A percentile compares a stretch with the other conserved stretches of the same genome.
Conservation (phyloP, 2,888 invertebrate genomes). For the Apotomis turbidana region DNA sequence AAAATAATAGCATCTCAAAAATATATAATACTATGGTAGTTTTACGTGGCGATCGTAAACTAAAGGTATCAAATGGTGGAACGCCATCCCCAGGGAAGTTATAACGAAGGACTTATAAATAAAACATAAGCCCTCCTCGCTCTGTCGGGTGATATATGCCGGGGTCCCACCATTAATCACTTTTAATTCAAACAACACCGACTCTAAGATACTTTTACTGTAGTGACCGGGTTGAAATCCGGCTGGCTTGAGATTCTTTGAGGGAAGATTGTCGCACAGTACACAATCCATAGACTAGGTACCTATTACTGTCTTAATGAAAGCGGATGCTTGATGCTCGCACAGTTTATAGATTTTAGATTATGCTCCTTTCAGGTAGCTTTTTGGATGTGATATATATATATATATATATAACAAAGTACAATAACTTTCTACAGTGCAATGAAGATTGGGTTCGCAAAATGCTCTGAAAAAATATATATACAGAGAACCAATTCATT, state of each 20-base stretch:
- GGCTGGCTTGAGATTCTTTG: background rate
- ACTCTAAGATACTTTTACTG: constrained; percentile 28
- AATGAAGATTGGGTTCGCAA: too few species aligned
- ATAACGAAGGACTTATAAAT: constrained; percentile 21
- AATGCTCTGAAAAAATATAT: too few species aligned
- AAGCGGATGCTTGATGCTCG: too few species aligned
- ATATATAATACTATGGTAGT: background rate
- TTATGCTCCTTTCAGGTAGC: too few species aligned
- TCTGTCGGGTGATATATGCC: constrained; percentile 56
- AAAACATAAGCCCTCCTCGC: constrained; percentile 40
- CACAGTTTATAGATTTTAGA: too few species aligned
- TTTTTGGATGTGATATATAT: too few species aligned
- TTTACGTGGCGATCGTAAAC: background rate
- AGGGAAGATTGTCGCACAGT: background rate
- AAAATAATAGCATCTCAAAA: background rate
- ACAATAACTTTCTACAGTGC: too few species aligned
- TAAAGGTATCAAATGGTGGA: background rate
- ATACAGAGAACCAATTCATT: too few species aligned
- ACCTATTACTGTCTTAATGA: too few species aligned
- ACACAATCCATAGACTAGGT: background rate
- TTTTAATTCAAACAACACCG: constrained; percentile 45
- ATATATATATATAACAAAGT: too few species aligned
- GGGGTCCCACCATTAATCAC: constrained; percentile 49
- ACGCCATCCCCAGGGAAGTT: background rate
- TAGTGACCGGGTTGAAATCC: constrained; percentile 2